Conservation (phyloP, 2,888 invertebrate species). For the Lasioglossum vierecki region DNA sequence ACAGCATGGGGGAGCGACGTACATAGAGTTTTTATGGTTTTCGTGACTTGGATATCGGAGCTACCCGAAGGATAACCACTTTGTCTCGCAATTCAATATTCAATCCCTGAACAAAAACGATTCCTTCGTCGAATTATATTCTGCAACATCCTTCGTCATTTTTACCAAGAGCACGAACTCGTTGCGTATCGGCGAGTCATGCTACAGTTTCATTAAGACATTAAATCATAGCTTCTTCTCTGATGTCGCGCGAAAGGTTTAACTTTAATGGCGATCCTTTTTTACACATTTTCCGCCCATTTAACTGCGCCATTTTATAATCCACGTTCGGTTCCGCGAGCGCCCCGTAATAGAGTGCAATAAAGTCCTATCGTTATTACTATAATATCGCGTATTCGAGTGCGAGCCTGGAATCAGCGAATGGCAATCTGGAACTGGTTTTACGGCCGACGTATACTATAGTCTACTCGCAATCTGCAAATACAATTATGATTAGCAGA, state of each 20-base stretch:
- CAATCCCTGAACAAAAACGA: neutral
- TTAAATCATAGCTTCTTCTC: neutral
- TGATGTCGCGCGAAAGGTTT: neutral
- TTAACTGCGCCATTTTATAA: neutral
- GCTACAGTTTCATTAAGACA: neutral
- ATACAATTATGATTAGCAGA: neutral
- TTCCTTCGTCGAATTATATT: neutral
- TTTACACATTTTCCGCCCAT: neutral
- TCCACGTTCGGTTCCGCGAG: neutral
- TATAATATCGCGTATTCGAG: neutral
- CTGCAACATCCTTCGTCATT: neutral
- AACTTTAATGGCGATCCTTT: neutral
- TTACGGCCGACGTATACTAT: neutral
- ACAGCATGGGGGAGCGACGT: slow-evolving; percentile 18
- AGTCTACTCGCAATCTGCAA: neutral
- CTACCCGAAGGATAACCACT: neutral
- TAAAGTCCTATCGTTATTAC: neutral
- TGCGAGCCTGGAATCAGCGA: neutral
- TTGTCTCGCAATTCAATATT: neutral
- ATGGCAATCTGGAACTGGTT: neutral
- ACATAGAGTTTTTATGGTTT: slow-evolving; percentile 15
- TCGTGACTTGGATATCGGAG: neutral
- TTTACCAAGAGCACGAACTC: neutral
- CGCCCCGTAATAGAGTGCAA: neutral
- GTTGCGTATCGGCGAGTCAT: neutral